Evolutionary conservation across 2,888 invertebrate species (phyloP).

Genomic region (Scaeva pyrastri): DNA sequence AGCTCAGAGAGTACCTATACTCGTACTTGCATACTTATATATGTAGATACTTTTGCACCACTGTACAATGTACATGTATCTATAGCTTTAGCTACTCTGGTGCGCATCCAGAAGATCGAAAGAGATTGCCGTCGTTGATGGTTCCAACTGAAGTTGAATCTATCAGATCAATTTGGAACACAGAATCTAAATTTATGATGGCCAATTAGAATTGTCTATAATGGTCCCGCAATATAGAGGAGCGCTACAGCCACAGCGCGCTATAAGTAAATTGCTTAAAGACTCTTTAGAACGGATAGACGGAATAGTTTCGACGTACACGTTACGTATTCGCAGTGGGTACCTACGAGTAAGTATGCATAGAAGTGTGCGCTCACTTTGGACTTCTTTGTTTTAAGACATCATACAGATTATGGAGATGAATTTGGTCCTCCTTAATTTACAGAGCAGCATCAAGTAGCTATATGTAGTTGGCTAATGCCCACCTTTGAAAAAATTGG

Average conservation of each 20-base stretch:
- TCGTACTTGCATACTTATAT: no score
- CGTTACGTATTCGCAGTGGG: no score
- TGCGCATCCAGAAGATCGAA: constrained; percentile 10
- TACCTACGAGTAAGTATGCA: not conserved
- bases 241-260: constrained; percentile 5
- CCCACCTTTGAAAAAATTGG: constrained; percentile 72
- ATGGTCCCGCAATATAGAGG: constrained; percentile 68
- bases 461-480: constrained; percentile 12
- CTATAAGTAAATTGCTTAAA: constrained; percentile 56
- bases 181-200: constrained; percentile 76
- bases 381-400: constrained; percentile 23
- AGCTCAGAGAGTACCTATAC: not conserved
- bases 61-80: not conserved
- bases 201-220: constrained; percentile 77
- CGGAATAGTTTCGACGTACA: constrained; percentile 10
- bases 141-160: constrained; percentile 64
- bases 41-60: constrained; percentile 10
- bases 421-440: constrained; percentile 65
- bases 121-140: constrained; percentile 28
- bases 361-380: constrained; percentile 42
- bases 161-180: constrained; percentile 75
- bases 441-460: constrained; percentile 21
- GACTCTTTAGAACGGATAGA: constrained; percentile 35
- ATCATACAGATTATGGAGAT: constrained; percentile 24
- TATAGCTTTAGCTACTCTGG: not conserved